Evolutionary conservation across 2,113 vertebrate genomes (phyloP).

Genomic region (Eretmochelys imbricata): DNA sequence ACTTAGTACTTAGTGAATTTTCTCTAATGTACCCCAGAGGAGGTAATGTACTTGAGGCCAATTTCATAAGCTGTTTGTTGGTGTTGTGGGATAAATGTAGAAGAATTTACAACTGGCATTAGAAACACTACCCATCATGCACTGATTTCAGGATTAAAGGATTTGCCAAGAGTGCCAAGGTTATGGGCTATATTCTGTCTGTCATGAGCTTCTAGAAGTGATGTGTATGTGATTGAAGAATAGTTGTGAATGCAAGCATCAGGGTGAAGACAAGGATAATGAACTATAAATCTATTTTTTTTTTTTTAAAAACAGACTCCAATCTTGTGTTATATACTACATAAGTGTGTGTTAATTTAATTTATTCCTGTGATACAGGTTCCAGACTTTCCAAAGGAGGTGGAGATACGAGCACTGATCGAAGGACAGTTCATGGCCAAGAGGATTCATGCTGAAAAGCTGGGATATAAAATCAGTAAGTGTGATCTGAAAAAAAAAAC

Average conservation of each 20-base stretch:
- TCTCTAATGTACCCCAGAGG: not conserved
- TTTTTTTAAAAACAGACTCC: not conserved
- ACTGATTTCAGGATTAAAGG: not conserved
- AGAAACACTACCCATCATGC: not conserved
- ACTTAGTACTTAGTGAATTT: not conserved
- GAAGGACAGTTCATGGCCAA: slow-evolving; percentile 97
- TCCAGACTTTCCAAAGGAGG: slow-evolving; percentile 73
- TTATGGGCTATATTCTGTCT: not conserved
- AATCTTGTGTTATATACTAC: not conserved
- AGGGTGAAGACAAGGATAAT: not conserved
- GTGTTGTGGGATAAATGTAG: not conserved
- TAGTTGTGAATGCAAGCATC: not conserved
- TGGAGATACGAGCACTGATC: slow-evolving; percentile 91
- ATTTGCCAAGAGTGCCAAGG: not conserved
- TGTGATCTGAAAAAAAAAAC: slow-evolving; percentile 30
- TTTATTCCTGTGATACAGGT: slow-evolving; percentile 78
- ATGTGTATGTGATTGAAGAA: not conserved
- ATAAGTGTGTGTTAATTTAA: not conserved
- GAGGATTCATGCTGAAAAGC: slow-evolving; percentile 91
- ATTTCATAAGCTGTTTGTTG: not conserved
- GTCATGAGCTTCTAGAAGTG: not conserved
- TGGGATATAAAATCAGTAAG: slow-evolving; percentile 93
- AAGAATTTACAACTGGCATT: not conserved
- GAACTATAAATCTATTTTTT: not conserved
- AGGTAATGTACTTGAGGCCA: not conserved